phyloP scores from a whole-genome alignment of 2,113 vertebrate species.

The Dromas ardeola region DNA sequence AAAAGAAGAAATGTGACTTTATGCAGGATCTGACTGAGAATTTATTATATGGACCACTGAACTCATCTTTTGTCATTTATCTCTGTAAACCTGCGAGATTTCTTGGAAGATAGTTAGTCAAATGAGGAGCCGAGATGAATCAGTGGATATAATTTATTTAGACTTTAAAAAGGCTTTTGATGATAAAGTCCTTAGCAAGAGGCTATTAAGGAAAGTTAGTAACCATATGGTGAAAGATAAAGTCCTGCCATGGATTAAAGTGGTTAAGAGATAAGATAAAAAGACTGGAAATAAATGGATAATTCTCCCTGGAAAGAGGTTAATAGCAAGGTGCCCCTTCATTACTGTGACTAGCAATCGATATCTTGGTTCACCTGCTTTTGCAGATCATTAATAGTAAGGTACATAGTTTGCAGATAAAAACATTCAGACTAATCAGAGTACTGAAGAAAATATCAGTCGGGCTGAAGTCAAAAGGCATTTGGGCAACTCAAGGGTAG shows the following conservation, averaged over 20 bases:
- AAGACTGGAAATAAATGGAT: constrained; percentile 59
- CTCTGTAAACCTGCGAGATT: constrained; percentile 43
- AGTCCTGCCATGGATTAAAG: constrained; percentile 67
- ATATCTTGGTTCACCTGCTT: constrained; percentile 57
- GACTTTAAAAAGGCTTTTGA: constrained; percentile 70
- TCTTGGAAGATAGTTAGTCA: constrained; percentile 48
- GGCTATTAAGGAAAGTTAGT: constrained; percentile 69
- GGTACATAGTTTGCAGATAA: background rate
- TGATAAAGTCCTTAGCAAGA: constrained; percentile 66
- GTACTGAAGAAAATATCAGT: background rate
- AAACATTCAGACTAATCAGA: background rate
- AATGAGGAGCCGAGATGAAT: constrained; percentile 38
- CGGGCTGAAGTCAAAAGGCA: background rate
- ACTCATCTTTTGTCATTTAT: constrained; percentile 44
- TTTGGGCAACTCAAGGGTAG: background rate
- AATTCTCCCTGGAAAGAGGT: constrained; percentile 62
- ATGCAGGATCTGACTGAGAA: background rate
- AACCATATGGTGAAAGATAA: constrained; percentile 69
- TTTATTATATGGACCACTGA: constrained; percentile 20
- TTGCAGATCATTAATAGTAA: constrained; percentile 37
- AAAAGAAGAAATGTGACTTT: constrained; percentile 6
- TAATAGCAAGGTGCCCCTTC: constrained; percentile 67
- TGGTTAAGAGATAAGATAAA: constrained; percentile 69
- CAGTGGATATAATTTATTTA: constrained; percentile 64
- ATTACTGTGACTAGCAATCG: constrained; percentile 24